Conservation (phyloP, 2,888 invertebrate genomes). For the Gari tellinella region DNA sequence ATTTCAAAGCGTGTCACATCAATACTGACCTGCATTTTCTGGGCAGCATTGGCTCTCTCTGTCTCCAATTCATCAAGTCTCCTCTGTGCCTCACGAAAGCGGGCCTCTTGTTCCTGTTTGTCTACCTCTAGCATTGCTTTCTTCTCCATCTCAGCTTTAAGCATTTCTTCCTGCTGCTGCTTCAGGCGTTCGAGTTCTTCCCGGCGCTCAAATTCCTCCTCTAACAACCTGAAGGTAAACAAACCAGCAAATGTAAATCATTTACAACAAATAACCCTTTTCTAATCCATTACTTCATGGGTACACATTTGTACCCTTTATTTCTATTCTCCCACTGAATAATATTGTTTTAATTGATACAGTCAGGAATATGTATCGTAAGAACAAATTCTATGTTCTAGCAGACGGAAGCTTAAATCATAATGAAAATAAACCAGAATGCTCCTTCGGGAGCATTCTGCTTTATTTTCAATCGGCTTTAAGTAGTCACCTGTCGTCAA, state of each 20-base stretch:
- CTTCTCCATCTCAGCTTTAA: slow-evolving; percentile 91
- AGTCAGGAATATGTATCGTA: too few species aligned
- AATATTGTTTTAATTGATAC: too few species aligned
- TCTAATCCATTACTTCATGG: too few species aligned
- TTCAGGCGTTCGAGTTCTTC: slow-evolving; percentile 93
- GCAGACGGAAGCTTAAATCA: too few species aligned
- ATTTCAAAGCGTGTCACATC: too few species aligned
- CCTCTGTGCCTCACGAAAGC: slow-evolving; percentile 59
- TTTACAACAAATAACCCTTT: not conserved
- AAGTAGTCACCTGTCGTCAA: too few species aligned
- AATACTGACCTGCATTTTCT: slow-evolving; percentile 65
- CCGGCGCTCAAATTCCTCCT: slow-evolving; percentile 93
- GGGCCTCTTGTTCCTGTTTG: slow-evolving; percentile 85
- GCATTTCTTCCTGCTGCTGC: slow-evolving; percentile 89
- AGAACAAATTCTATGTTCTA: too few species aligned
- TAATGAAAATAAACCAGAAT: too few species aligned
- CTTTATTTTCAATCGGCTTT: too few species aligned
- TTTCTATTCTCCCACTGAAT: too few species aligned
- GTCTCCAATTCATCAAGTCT: slow-evolving; percentile 66
- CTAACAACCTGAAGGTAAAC: slow-evolving; percentile 85
- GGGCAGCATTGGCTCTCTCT: slow-evolving; percentile 88
- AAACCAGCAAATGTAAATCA: not conserved
- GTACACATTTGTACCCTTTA: too few species aligned
- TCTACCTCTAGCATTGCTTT: slow-evolving; percentile 90
- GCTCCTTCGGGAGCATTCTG: too few species aligned